Base-by-base conservation (phyloP, 1,140 invertebrate species). In the Heliconius eleuchia region DNA sequence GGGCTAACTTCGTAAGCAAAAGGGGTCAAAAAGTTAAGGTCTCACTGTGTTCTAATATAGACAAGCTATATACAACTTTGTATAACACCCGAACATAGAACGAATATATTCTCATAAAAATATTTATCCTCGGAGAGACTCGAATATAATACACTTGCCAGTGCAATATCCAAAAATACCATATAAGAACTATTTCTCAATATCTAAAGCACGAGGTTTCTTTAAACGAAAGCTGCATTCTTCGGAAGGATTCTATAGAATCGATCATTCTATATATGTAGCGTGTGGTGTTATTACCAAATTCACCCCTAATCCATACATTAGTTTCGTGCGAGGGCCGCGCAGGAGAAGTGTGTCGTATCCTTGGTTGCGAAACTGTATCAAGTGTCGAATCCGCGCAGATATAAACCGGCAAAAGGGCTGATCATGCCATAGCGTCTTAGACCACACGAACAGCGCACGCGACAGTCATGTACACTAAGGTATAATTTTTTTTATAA, bases 311-410 rank as follows among this genome's bases (percentile, higher is more conserved):
- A 85, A 83, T 80, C 82, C 84, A 87, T 81, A 86, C 78, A 84
- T 87, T 84, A 82, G 81, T 87, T 83, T 83, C 80, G 81, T 84
- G 76, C 66, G 78, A 80, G 84, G 82, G 82, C 83, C 83, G 75
- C 79, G 79, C 77, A 78, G 82, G 81, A 78, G 80, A 79, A 80
- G 76, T 71, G 73, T 73, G 77, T 55, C 71, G 80, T 87, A 87
- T 91, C 88, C 87, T 88, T 89, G 84, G 87, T 93, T 92, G 86
- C 87, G 91, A 92, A 93, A 93, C 84, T 90, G 89, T 92, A 90
- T 91, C 92, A 89, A 86, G 81, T 88, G 84, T 82, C 84, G 82
- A 82, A 79, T 83, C 83, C 73, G 80, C 83, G 81, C 80, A 71
- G 76, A 84, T 89, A 92, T 90, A 92, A 87, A 91, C 84, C 73